Conservation (phyloP, 1,140 invertebrate genomes). For the Meloidogyne exigua region DNA sequence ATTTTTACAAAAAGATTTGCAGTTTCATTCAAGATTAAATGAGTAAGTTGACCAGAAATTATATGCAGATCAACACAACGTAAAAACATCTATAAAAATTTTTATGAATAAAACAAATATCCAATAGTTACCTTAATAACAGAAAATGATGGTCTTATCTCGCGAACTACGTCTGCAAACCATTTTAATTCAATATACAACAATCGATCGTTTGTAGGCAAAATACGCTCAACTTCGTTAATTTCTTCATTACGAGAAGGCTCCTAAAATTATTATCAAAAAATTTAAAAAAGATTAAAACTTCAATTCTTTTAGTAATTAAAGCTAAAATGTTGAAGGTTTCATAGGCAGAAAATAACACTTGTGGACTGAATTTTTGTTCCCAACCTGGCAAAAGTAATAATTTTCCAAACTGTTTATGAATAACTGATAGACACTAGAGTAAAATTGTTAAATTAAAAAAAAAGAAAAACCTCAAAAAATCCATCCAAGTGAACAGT, state of each 20-base stretch:
- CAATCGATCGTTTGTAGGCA: constrained; percentile 10
- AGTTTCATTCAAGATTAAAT: constrained; percentile 10
- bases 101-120: not conserved
- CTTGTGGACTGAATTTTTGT: constrained; percentile 16
- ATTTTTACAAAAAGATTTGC: constrained; percentile 15
- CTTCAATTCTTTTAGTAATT: constrained; percentile 19
- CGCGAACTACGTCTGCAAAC: constrained; percentile 1
- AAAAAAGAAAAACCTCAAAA: not conserved
- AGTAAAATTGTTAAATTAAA: not conserved
- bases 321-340: constrained; percentile 25
- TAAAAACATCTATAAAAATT: constrained; percentile 37
- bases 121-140: constrained; percentile 17
- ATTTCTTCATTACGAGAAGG: constrained; percentile 17
- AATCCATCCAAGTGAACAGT: constrained; percentile 25
- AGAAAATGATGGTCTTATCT: constrained; percentile 13
- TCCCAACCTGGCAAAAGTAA: constrained; percentile 19
- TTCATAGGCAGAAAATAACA: constrained; percentile 29
- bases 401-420: constrained; percentile 19
- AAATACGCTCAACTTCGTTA: constrained; percentile 6
- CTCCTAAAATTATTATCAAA: constrained; percentile 1
- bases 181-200: constrained; percentile 25
- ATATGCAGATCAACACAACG: constrained; percentile 32
- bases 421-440: constrained; percentile 16
- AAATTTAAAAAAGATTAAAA: constrained; percentile 9
- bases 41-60: constrained; percentile 13